A percentile compares a stretch with the other conserved stretches of the same genome.
phyloP scores from a whole-genome alignment of 2,113 vertebrate genomes.

The Chiloscyllium plagiosum region DNA sequence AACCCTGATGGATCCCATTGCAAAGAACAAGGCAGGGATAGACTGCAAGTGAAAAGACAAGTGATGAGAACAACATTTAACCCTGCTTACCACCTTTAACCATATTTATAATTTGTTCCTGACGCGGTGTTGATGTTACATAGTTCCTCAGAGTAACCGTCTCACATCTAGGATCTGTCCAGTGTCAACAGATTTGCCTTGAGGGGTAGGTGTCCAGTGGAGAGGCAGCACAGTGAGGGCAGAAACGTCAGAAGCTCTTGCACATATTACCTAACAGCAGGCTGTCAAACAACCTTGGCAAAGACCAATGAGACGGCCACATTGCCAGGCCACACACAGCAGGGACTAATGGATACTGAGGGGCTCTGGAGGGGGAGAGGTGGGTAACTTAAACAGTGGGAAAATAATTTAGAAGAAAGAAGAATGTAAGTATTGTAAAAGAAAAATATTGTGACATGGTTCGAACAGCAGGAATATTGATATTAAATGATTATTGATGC shows the following conservation, averaged over 20 bases:
- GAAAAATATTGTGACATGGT: constrained; percentile 19
- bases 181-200: constrained; percentile 12
- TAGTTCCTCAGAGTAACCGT: neutral
- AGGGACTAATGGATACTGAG: neutral
- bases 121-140: neutral
- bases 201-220: neutral
- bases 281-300: neutral
- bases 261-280: neutral
- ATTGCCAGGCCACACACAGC: neutral
- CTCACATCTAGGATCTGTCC: neutral
- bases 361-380: neutral
- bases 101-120: neutral
- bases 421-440: neutral
- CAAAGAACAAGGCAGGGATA: neutral
- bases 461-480: constrained; percentile 1
- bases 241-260: neutral
- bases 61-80: neutral
- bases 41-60: neutral
- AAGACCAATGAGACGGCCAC: neutral
- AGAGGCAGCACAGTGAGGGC: neutral
- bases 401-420: neutral
- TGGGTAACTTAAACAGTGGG: neutral
- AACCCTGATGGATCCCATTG: neutral
- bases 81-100: neutral
- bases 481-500: neutral